Base-by-base conservation (phyloP, 2,888 invertebrate species). In the Lepidochrysops patricia region DNA sequence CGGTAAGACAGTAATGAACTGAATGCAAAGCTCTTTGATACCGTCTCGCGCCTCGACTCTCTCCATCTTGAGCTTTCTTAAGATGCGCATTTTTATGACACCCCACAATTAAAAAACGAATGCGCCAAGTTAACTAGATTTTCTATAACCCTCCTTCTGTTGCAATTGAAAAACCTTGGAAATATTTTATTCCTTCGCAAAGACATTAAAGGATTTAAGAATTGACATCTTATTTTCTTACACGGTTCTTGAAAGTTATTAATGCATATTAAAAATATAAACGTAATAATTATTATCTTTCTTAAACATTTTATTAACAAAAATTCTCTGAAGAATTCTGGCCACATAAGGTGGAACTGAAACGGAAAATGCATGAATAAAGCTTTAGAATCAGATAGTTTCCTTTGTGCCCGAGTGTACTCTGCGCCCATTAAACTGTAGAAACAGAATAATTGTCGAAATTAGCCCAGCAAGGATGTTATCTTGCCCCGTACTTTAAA, bases 1-100 rank as follows among this genome's bases (percentile, higher is more conserved):
- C 69, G 74, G 79, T 77, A 84, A 83, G 84, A 82, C 85, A 78
- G 78, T 88, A 86, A 87, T 86, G 85, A 86, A 82, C 79, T 82
- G 79, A 74, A 79, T 78, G 75, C 72, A 71, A 62, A 71, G 69
- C 75, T 76, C 80, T 84, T 82, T 80, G 80, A 83, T 70, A 70
- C 67, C 68, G 67, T 69, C 67, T 73, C 73, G 62, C 68, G 65
- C 69, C 66, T 70, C 70, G 57, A 61, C 66, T 62, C 68, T 66
- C 64, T 63, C 65, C 67, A 66, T 68, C 68, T 67, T 65, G 66
- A 66, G 66, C 64, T 69, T 68, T 72, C 70, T 70, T 68, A 66
- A 70, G 70, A 72, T 70, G 68, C 68, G 68, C 72, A 70, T 69
- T 71, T 72, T 72, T 70, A 72, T 70, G 67, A 69, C 63, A 62